Base-by-base conservation (phyloP, 2,113 vertebrate species). In the Fulmarus glacialis region DNA sequence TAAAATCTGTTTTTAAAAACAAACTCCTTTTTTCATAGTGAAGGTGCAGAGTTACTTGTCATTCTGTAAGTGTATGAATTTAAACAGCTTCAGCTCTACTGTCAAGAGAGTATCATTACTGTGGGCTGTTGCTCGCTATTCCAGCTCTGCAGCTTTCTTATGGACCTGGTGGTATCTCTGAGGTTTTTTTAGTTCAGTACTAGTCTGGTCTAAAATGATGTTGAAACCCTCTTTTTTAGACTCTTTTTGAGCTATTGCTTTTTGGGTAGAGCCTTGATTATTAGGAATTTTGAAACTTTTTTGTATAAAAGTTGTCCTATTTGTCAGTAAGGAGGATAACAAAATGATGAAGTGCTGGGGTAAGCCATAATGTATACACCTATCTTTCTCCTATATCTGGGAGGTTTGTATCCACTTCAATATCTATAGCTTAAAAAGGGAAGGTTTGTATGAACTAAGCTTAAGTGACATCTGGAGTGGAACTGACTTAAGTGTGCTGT, bases 261-360 rank as follows among this genome's bases (percentile, higher is more conserved):
- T 95, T 84, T 47, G 70, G 58, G 45, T 40, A 78, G 42, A 96
- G 14, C 50, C 26, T 91, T 84, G 34, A 53, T 63, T 83, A 67
- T 64, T 66, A 78, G 42, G 53, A 71, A 62, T 72, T 20, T 55
- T 90, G 47, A 59, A 64, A 53, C 34, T 78, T 52, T 60, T 94
- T 71, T 2, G 6, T 72, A 4, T 29, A 56, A 32, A 88, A 85
- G 59, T 53, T 75, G 86, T 29, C 9, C 56, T 82, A 2, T 82
- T 42, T 78, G 42, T 86, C 50, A 45, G 2, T 75, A 83, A 64
- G 50, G 72, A 62, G 56, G 43, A 24, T 70, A 58, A 87, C 12
- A 66, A 79, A 74, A 42, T 56, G 24, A 53, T 75, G 40, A 83
- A 70, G 53, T 43, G 52, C 47, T 77, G 62, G 53, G 59, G 32